phyloP scores from a whole-genome alignment of 1,140 invertebrate species.

The Stenopsyche tienmushanensis region DNA sequence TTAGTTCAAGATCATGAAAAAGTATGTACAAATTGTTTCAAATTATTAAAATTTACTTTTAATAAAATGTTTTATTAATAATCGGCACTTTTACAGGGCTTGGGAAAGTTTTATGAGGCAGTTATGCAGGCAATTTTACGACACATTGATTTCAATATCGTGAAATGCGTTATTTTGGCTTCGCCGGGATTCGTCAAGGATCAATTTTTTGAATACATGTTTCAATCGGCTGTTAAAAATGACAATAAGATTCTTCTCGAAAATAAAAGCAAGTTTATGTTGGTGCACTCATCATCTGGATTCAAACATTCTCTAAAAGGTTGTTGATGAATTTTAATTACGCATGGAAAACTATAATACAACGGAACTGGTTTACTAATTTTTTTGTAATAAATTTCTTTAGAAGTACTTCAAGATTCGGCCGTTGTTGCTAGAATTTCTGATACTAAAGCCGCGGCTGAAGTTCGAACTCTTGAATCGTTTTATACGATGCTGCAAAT shows the following conservation, averaged over 20 bases:
- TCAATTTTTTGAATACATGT: conserved; percentile 95
- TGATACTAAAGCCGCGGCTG: conserved; percentile 95
- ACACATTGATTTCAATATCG: conserved; percentile 95
- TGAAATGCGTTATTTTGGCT: conserved; percentile 95
- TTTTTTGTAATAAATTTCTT: conserved; percentile 44
- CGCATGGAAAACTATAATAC: too few relatives aligned
- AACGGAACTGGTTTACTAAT: too few relatives aligned
- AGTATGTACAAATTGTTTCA: conserved; percentile 56
- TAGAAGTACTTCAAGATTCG: conserved; percentile 93
- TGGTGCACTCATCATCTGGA: conserved; percentile 95
- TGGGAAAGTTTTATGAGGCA: conserved; percentile 92
- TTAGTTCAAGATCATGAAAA: conserved; percentile 95
- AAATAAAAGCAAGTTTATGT: conserved; percentile 94
- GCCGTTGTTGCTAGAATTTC: conserved; percentile 81
- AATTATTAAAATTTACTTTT: background rate
- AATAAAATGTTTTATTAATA: background rate
- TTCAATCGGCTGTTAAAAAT: conserved; percentile 84
- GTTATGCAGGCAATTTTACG: conserved; percentile 92
- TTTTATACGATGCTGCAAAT: conserved; percentile 91
- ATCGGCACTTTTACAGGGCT: conserved; percentile 66
- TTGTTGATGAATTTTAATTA: conserved; percentile 47
- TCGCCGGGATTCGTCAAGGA: conserved; percentile 99
- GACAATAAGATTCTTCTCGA: conserved; percentile 90
- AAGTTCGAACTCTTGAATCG: conserved; percentile 89
- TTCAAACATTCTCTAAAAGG: conserved; percentile 98